Conservation (phyloP, 2,888 invertebrate genomes). For the Adelphocoris suturalis region DNA sequence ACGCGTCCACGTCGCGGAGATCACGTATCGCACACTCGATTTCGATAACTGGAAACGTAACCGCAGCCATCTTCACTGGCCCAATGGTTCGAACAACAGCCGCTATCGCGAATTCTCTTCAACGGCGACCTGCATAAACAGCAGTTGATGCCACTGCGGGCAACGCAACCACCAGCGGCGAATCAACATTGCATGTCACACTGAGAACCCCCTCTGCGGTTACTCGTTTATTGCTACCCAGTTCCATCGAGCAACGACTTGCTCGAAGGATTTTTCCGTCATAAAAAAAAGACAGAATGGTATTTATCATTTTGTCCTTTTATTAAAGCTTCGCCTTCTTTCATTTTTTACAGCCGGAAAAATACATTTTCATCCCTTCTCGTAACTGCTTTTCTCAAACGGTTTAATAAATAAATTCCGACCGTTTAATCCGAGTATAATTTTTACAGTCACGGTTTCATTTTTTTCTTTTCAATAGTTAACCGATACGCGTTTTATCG, state of each 20-base stretch:
- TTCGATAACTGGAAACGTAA: background rate
- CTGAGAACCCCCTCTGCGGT: background rate
- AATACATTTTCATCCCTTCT: background rate
- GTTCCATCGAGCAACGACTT: background rate
- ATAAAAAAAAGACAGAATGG: background rate
- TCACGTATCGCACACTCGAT: background rate
- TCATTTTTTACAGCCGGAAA: background rate
- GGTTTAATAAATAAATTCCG: slow-evolving; percentile 22
- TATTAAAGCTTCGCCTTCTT: background rate
- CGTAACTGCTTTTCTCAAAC: background rate
- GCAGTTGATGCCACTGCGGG: background rate
- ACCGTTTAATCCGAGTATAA: background rate
- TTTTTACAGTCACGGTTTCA: background rate
- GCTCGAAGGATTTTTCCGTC: background rate
- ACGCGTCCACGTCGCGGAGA: background rate
- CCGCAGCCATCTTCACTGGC: background rate
- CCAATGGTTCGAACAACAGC: background rate
- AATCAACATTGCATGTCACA: slow-evolving; percentile 7
- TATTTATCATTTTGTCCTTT: slow-evolving; percentile 22
- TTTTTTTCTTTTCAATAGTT: slow-evolving; percentile 5
- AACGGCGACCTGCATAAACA: background rate
- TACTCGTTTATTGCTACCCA: slow-evolving; percentile 3
- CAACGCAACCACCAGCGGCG: slow-evolving; percentile 1
- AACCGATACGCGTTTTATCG: background rate
- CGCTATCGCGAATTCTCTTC: background rate